Percentiles rank a stretch among this genome's conserved stretches.
These are phyloP conservation scores for Halcyon smyrnensis DNA, from an alignment of 2,797 vertebrate genomes.

Conservation along the genomic window DNA sequence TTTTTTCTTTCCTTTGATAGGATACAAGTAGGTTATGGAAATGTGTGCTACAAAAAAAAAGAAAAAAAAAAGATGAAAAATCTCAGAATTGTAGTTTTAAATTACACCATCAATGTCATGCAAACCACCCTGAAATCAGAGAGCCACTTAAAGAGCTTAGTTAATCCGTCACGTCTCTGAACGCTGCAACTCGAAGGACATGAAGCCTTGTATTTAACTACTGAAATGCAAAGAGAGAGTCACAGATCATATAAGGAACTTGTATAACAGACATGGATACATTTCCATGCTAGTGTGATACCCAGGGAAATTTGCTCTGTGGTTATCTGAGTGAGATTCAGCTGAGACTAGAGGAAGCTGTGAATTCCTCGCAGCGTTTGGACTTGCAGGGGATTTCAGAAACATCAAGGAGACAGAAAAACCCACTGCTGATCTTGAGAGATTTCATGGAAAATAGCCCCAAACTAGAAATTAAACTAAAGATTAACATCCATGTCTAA, in stretches of 20 bases:
- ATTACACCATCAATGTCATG: background rate
- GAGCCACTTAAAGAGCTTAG: background rate
- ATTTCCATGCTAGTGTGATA: background rate
- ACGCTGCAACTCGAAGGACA: background rate
- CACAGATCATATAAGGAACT: background rate
- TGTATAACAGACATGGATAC: background rate
- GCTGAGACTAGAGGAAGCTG: background rate
- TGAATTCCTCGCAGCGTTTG: background rate
- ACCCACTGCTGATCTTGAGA: background rate
- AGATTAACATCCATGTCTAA: background rate
- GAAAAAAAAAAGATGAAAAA: background rate
- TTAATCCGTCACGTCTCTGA: background rate
- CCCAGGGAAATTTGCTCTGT: background rate
- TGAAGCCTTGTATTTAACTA: background rate
- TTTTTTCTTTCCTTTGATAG: background rate
- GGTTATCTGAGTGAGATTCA: background rate
- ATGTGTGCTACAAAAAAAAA: background rate
- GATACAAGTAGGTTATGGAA: background rate
- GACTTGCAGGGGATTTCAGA: background rate
- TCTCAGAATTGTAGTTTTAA: background rate
- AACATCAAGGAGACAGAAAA: background rate
- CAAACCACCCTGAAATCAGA: constrained; percentile 12
- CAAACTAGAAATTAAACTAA: background rate
- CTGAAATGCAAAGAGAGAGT: background rate
- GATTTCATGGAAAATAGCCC: background rate